Evolutionary conservation across 2,113 vertebrate species (phyloP), one percentile per base, ranked within the genome.

Genomic region (Epinephelus cyanopodus): DNA sequence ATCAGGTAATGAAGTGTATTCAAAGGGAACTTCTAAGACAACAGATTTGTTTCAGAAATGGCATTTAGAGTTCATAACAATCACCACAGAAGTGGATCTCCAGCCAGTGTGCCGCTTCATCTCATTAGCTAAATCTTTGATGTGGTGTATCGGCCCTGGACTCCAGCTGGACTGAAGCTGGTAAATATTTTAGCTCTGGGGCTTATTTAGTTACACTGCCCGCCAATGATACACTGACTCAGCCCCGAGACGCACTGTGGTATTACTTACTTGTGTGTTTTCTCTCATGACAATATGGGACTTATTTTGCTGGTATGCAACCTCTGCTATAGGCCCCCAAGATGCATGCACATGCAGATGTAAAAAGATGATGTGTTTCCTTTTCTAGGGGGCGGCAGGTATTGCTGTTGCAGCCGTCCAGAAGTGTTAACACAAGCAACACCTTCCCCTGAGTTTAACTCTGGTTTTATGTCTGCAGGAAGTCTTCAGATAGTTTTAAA

Each of bases 131-230:
- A 52, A 57, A 70, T 74, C 45, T 87, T 88, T 88, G 70, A 83
- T 29, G 48, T 73, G 54, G 48, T 47, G n/a, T 42, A 6, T 71
- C 42, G 54, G 71, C 27, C 60, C 45, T 57, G 71, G 53, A 74
- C 65, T 81, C 62, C 53, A 83, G 56, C 73, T 70, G 78, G 39
- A 86, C 39, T 45, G 33, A 74, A 75, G 66, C 77, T 85, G 61
- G 67, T 93, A 78, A 93, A 91, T 89, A 86, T 91, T 92, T 92
- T 64, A 91, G 63, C 48, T 70, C 3, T 1, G n/a, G 61, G 65
- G 45, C 66, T 73, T 42, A 73, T 92, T 76, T 3, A 48, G 84
- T 92, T 89, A 71, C 90, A 23, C 39, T 11, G 29, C 42, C 50
- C 21, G 7, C 42, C 45, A 74, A 10, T 6, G 47, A 50, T 64